Conservation (phyloP, 2,888 invertebrate species). For the Yponomeuta plumbellus region DNA sequence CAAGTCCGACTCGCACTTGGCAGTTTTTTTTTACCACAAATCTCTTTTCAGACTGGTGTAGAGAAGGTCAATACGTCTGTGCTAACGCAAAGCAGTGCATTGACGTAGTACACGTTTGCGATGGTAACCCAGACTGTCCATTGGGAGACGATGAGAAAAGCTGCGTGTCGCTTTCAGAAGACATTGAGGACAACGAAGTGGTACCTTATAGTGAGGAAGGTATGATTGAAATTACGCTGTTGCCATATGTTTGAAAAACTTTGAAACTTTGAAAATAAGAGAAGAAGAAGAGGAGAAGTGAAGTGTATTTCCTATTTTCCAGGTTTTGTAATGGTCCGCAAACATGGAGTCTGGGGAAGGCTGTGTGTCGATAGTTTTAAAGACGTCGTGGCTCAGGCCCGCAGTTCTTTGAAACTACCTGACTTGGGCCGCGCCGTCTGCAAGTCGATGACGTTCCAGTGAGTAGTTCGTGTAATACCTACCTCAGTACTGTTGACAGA, state of each 20-base stretch:
- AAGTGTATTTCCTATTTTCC: constrained; percentile 18
- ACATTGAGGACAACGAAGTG: constrained; percentile 72
- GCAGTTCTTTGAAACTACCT: constrained; percentile 78
- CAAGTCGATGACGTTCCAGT: constrained; percentile 86
- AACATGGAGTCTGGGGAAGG: constrained; percentile 86
- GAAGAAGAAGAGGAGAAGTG: no score
- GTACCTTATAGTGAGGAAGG: constrained; percentile 80
- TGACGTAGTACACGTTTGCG: constrained; percentile 80
- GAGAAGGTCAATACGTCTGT: constrained; percentile 83
- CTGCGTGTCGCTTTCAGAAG: constrained; percentile 80
- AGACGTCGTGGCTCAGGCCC: constrained; percentile 74
- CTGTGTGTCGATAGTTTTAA: constrained; percentile 83
- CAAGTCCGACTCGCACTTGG: no score
- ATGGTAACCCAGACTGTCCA: constrained; percentile 83
- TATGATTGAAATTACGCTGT: constrained; percentile 27
- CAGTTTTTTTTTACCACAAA: background rate
- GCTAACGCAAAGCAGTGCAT: constrained; percentile 83
- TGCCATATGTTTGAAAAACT: background rate
- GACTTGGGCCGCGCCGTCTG: constrained; percentile 86
- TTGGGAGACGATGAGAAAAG: constrained; percentile 85
- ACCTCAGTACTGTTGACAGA: no score
- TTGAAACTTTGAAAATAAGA: background rate
- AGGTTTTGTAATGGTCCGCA: constrained; percentile 85
- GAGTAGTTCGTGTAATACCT: constrained; percentile 36
- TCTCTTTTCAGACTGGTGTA: constrained; percentile 81